Conservation (phyloP, 2,888 invertebrate species). For the Temnothorax rugatulus region DNA sequence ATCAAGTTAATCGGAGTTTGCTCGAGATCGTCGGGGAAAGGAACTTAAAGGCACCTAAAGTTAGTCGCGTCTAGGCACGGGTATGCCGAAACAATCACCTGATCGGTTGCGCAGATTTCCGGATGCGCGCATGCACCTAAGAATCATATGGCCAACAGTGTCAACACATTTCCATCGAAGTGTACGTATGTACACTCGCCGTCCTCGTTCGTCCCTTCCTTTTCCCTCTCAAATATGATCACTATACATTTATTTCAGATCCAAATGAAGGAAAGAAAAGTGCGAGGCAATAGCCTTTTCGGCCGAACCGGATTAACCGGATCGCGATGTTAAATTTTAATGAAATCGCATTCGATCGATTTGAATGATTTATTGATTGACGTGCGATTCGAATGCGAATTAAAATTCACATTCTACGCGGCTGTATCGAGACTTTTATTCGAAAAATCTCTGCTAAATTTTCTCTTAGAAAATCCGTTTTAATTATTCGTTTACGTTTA, state of each 20-base stretch:
- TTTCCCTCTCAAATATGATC: not conserved
- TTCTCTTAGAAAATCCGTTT: not conserved
- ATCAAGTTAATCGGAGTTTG: not conserved
- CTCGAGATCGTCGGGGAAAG: too few relatives aligned
- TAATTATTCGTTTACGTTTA: too few relatives aligned
- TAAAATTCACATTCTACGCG: not conserved
- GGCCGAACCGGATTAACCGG: not conserved
- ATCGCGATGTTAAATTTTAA: not conserved
- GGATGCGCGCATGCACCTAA: not conserved
- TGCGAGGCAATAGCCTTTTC: not conserved
- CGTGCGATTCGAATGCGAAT: not conserved
- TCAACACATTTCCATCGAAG: not conserved
- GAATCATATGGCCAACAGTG: not conserved
- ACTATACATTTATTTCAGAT: not conserved
- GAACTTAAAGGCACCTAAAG: not conserved
- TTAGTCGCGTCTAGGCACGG: not conserved
- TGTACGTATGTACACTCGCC: not conserved
- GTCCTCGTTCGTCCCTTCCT: not conserved
- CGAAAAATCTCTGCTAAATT: not conserved
- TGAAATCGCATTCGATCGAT: not conserved
- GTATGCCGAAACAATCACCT: conserved; percentile 25
- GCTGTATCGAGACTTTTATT: not conserved
- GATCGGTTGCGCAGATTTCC: conserved; percentile 12
- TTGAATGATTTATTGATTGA: conserved; percentile 9
- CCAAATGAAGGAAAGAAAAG: not conserved